These are phyloP conservation scores for Papilio helenus DNA, from an alignment of 1,140 invertebrate species.

Conservation along the genomic window DNA sequence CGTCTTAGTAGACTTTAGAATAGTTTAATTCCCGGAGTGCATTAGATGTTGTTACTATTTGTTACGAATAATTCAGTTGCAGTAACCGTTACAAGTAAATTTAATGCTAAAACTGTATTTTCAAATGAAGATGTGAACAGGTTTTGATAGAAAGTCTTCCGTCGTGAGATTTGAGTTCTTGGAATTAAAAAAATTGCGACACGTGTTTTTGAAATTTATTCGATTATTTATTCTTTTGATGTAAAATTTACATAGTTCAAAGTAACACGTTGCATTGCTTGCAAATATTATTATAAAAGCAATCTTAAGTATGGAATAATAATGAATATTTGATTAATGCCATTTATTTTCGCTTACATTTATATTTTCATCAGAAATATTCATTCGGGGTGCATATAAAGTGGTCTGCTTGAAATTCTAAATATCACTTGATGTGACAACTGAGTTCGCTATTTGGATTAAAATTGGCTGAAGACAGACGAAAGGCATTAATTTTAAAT, in stretches of 20 bases:
- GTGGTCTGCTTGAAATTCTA: constrained; percentile 12
- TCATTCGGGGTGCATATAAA: constrained; percentile 18
- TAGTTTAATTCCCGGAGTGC: constrained; percentile 40
- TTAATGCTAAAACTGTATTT: background rate
- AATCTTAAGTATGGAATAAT: background rate
- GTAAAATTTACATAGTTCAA: background rate
- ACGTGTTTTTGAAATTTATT: background rate
- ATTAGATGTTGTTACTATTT: constrained; percentile 32
- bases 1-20: constrained; percentile 48
- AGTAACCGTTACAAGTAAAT: background rate
- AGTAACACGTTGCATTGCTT: background rate
- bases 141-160: background rate
- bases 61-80: constrained; percentile 42
- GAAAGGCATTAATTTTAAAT: constrained; percentile 9
- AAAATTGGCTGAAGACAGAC: constrained; percentile 12
- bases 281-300: background rate
- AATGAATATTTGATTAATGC: background rate
- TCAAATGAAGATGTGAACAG: background rate
- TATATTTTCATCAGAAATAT: constrained; percentile 3
- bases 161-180: background rate
- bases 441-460: constrained; percentile 7
- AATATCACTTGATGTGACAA: background rate
- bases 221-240: background rate
- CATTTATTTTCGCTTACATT: background rate
- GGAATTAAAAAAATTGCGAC: background rate